These are phyloP conservation scores for Alligator mississippiensis DNA, from an alignment of 2,113 vertebrate species.

Conservation along the genomic window DNA sequence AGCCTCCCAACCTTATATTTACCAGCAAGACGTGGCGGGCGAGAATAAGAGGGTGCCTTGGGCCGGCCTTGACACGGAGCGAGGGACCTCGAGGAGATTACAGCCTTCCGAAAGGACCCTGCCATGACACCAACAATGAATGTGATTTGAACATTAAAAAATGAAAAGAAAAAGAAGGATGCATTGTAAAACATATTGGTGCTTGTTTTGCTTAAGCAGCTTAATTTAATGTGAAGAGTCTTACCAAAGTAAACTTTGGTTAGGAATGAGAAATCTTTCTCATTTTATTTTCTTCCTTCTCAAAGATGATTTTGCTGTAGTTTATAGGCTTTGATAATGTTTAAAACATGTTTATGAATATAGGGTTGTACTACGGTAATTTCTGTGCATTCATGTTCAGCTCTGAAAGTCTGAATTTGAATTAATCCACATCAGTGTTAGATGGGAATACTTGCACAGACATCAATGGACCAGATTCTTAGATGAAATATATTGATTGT, in stretches of 20 bases:
- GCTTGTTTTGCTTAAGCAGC: background rate
- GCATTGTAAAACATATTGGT: rapidly evolving
- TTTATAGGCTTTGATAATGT: background rate
- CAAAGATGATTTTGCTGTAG: background rate
- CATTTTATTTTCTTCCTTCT: background rate
- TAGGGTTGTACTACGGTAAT: background rate
- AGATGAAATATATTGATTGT: rapidly evolving
- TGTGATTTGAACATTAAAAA: background rate
- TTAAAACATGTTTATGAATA: background rate
- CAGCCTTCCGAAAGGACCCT: no score
- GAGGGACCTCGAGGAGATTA: no score
- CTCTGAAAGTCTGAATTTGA: background rate
- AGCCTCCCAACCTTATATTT: no score
- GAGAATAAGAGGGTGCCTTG: no score
- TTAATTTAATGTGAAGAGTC: background rate
- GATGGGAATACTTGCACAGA: background rate
- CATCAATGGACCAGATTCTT: background rate
- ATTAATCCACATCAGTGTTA: background rate
- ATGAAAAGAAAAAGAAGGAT: background rate
- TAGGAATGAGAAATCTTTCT: background rate
- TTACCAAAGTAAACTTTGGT: background rate
- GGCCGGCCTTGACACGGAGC: no score
- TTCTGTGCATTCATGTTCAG: background rate
- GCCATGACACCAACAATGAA: no score
- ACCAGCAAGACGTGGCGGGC: no score